Percentiles rank a stretch among this genome's conserved stretches.
Evolutionary conservation across 2,797 vertebrate species (phyloP).

Genomic region (Platyrinchus mystaceus): DNA sequence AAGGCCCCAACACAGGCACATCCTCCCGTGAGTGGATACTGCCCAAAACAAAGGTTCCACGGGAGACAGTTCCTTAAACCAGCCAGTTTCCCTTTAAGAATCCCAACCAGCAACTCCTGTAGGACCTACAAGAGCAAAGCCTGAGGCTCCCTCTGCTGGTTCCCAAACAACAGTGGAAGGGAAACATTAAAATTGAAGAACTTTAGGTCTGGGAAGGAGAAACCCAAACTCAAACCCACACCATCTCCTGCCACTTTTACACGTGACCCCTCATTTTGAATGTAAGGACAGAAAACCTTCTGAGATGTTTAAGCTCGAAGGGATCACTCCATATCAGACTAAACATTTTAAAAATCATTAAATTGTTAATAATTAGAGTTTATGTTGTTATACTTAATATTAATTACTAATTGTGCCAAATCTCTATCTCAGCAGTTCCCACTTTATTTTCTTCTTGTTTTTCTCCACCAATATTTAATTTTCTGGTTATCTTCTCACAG

Average conservation of each 20-base stretch:
- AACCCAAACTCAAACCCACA: background rate
- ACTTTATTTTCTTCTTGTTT: background rate
- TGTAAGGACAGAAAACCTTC: background rate
- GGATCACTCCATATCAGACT: background rate
- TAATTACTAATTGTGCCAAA: background rate
- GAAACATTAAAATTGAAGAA: fast-evolving
- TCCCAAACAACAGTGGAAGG: background rate
- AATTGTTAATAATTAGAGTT: background rate
- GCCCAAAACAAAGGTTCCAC: background rate
- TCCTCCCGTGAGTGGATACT: fast-evolving
- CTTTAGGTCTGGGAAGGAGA: background rate
- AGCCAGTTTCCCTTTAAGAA: background rate
- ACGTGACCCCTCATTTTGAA: fast-evolving
- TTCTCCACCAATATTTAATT: background rate
- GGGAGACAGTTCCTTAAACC: background rate
- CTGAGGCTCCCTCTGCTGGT: constrained; percentile 60
- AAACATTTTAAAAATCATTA: background rate
- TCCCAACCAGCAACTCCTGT: fast-evolving
- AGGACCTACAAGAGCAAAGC: background rate
- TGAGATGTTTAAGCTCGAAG: background rate
- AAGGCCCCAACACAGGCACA: fast-evolving
- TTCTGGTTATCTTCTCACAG: background rate
- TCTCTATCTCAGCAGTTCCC: background rate
- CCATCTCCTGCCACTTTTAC: background rate
- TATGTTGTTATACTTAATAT: background rate